Percentiles rank a stretch among this genome's conserved stretches.
These are phyloP conservation scores for Acleris cristana DNA, from an alignment of 2,888 invertebrate species.

Conservation along the genomic window DNA sequence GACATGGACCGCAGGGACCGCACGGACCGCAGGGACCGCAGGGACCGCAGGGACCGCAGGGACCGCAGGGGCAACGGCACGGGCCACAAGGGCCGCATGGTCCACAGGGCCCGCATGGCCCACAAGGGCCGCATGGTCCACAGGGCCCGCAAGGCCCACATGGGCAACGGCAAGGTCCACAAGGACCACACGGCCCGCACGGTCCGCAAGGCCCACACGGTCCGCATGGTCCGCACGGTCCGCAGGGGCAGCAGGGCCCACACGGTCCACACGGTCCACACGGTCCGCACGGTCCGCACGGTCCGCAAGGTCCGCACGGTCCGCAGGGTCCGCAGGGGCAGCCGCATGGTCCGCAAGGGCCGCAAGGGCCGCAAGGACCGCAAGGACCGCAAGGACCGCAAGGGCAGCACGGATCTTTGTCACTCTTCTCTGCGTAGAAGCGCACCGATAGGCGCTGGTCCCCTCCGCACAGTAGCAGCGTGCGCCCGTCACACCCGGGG, in stretches of 20 bases:
- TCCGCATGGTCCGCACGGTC: conserved; percentile 38
- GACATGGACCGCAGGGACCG: conserved; percentile 43
- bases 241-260: conserved; percentile 49
- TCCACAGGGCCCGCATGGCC: conserved; percentile 45
- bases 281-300: conserved; percentile 48
- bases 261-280: conserved; percentile 43
- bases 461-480: conserved; percentile 54
- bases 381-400: conserved; percentile 43
- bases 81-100: conserved; percentile 45
- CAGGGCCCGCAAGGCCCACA: conserved; percentile 40
- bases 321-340: conserved; percentile 43
- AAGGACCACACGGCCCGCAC: conserved; percentile 44
- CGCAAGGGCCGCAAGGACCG: conserved; percentile 49
- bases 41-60: conserved; percentile 31
- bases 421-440: conserved; percentile 56
- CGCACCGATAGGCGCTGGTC: conserved; percentile 53
- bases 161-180: conserved; percentile 45
- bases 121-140: conserved; percentile 47
- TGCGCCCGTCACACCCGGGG: conserved; percentile 44
- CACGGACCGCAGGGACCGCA: conserved; percentile 47
- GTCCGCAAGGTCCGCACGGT: conserved; percentile 43
- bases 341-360: conserved; percentile 44
- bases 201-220: conserved; percentile 47
- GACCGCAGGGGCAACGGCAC: conserved; percentile 50
- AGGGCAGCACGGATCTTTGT: conserved; percentile 23